phyloP scores from a whole-genome alignment of 2,888 invertebrate genomes.

The Theodoxus fluviatilis region DNA sequence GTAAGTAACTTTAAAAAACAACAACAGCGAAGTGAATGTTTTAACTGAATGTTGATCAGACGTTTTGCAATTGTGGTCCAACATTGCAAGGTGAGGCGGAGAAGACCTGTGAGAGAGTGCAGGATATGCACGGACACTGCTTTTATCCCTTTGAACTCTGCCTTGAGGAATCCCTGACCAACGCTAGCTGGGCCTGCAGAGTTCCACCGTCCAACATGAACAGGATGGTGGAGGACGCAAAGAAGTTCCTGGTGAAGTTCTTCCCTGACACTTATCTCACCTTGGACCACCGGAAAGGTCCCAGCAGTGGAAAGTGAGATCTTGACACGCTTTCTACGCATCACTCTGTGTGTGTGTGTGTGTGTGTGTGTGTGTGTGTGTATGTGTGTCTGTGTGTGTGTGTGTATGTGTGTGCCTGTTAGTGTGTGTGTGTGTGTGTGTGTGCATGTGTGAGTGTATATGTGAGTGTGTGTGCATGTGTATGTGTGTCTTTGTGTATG shows the following conservation, averaged over 20 bases:
- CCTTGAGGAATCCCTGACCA: constrained; percentile 31
- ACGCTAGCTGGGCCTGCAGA: constrained; percentile 73
- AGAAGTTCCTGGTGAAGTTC: constrained; percentile 87
- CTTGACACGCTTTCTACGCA: neutral
- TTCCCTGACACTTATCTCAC: constrained; percentile 94
- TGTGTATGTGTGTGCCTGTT: too few species aligned
- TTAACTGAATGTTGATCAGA: neutral
- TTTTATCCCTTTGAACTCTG: too few species aligned
- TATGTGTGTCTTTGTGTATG: too few species aligned
- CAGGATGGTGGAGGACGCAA: constrained; percentile 90
- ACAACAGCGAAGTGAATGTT: neutral
- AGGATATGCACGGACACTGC: too few species aligned
- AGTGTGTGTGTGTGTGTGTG: neutral
- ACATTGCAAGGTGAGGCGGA: neutral
- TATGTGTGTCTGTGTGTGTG: too few species aligned
- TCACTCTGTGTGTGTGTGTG: neutral
- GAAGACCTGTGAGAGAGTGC: too few species aligned
- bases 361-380: neutral
- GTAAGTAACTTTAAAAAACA: neutral
- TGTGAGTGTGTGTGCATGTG: neutral
- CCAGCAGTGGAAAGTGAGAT: constrained; percentile 78
- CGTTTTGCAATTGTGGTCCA: neutral
- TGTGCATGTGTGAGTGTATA: neutral
- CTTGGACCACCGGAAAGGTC: constrained; percentile 89
- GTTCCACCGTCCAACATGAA: constrained; percentile 94